Conservation (phyloP, 1,140 invertebrate genomes). For the Lepeophtheirus salmonis region DNA sequence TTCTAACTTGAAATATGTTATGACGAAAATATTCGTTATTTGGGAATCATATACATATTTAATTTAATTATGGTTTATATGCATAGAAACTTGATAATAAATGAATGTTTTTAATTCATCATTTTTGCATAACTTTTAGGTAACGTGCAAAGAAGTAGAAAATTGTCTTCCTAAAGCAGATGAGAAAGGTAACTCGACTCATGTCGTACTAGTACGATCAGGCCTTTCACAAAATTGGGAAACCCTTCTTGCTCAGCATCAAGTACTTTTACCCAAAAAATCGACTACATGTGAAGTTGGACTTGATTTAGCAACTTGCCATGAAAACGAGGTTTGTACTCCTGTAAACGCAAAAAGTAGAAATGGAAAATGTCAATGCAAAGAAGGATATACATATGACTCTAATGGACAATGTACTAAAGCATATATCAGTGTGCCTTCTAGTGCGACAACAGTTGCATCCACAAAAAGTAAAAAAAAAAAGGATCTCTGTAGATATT, state of each 20-base stretch:
- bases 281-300: constrained; percentile 19
- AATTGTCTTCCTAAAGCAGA: constrained; percentile 10
- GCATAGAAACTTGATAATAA: too few species aligned
- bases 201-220: not conserved
- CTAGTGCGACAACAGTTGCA: not conserved
- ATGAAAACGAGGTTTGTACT: constrained; percentile 26
- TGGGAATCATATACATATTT: too few species aligned
- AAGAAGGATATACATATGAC: constrained; percentile 36
- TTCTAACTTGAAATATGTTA: too few species aligned
- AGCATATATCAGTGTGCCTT: constrained; percentile 11
- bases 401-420: constrained; percentile 29
- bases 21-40: too few species aligned
- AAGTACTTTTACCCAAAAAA: constrained; percentile 23
- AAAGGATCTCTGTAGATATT: too few species aligned
- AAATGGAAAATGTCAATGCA: constrained; percentile 47
- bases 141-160: constrained; percentile 10
- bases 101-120: too few species aligned
- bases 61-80: too few species aligned
- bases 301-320: constrained; percentile 25
- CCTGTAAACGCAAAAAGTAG: constrained; percentile 26
- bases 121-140: constrained; percentile 16
- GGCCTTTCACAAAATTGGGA: not conserved
- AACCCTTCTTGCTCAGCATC: constrained; percentile 7
- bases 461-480: constrained; percentile 1
- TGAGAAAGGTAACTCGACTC: not conserved